A percentile compares a stretch with the other conserved stretches of the same genome.
These are phyloP conservation scores for Drosophila anomelani DNA, from an alignment of 2,888 invertebrate species.

Conservation along the genomic window DNA sequence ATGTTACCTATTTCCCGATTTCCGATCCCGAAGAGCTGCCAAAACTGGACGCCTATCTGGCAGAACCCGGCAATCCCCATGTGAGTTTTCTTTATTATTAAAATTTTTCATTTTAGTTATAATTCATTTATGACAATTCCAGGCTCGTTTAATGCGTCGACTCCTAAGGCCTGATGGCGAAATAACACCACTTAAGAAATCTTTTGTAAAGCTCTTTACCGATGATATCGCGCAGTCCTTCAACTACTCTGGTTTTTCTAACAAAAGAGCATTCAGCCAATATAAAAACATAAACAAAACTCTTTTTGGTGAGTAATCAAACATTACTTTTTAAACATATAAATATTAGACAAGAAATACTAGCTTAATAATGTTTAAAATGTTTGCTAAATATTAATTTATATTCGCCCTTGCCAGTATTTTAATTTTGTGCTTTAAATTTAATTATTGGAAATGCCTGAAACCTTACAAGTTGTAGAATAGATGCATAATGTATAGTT, in stretches of 20 bases:
- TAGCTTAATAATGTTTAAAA: not conserved
- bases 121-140: not conserved
- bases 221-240: conserved; percentile 17
- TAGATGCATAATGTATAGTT: not conserved
- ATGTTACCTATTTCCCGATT: conserved; percentile 23
- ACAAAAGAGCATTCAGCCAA: conserved; percentile 34
- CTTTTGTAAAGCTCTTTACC: conserved; percentile 17
- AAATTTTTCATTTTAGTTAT: too few relatives aligned
- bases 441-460: not conserved
- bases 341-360: not conserved
- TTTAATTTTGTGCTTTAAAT: not conserved
- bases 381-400: not conserved
- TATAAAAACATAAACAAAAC: conserved; percentile 37
- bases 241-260: conserved; percentile 28
- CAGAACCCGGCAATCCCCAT: conserved; percentile 25
- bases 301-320: conserved; percentile 19
- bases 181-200: conserved; percentile 27
- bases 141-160: conserved; percentile 14
- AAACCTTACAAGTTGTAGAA: not conserved
- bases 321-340: too few relatives aligned
- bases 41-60: conserved; percentile 21
- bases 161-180: conserved; percentile 29
- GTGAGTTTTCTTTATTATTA: conserved; percentile 7
- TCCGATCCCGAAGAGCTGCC: conserved; percentile 16
- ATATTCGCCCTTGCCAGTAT: not conserved